phyloP scores from a whole-genome alignment of 2,888 invertebrate genomes.

The Drosophila quasianomalipes region DNA sequence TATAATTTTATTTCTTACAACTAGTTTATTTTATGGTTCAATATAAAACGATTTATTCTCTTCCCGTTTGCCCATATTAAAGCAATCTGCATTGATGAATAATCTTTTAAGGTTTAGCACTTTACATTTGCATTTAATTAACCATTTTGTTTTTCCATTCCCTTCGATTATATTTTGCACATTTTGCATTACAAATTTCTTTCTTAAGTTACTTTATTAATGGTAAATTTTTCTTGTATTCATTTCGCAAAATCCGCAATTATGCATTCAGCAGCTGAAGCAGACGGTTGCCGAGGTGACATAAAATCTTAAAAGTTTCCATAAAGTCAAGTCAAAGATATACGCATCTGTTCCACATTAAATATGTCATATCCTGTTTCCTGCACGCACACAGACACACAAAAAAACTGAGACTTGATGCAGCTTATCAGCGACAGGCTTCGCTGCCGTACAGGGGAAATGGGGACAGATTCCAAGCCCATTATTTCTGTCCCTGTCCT shows the following conservation, averaged over 20 bases:
- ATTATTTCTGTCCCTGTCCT: constrained; percentile 36
- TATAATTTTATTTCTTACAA: background rate
- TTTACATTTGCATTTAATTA: constrained; percentile 68
- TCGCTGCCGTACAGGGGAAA: constrained; percentile 42
- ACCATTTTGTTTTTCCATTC: constrained; percentile 44
- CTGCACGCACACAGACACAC: constrained; percentile 55
- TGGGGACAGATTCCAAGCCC: constrained; percentile 17
- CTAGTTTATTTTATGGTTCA: constrained; percentile 1
- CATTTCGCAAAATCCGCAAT: constrained; percentile 50
- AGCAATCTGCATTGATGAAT: constrained; percentile 23
- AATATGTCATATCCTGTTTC: constrained; percentile 82
- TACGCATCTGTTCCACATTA: constrained; percentile 80
- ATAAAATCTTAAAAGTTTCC: constrained; percentile 42
- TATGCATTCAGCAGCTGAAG: constrained; percentile 46
- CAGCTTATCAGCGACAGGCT: constrained; percentile 64
- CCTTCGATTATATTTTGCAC: constrained; percentile 3
- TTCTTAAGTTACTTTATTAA: constrained; percentile 2
- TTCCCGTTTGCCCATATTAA: background rate
- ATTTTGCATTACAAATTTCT: constrained; percentile 20
- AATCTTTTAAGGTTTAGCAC: constrained; percentile 21
- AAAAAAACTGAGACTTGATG: constrained; percentile 15
- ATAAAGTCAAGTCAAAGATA: constrained; percentile 40
- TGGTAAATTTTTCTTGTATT: constrained; percentile 20
- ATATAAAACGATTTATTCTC: background rate
- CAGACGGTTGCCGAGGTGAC: constrained; percentile 39